phyloP scores from a whole-genome alignment of 2,797 vertebrate species.

The Nyctalus aviator region DNA sequence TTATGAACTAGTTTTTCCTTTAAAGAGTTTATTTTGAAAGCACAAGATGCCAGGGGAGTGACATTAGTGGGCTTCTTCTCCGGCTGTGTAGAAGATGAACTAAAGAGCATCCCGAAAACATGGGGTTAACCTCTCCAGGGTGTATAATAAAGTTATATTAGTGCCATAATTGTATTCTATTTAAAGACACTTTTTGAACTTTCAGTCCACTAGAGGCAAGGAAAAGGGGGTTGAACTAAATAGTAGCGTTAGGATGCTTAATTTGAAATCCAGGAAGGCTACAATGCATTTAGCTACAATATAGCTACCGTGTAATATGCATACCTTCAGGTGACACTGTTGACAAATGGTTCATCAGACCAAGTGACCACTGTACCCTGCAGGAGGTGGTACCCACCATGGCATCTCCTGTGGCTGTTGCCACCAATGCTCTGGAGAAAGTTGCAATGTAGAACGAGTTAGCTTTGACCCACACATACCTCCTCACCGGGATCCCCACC shows the following conservation, averaged over 20 bases:
- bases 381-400: rapidly evolving
- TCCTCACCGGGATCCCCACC: not conserved
- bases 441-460: rapidly evolving
- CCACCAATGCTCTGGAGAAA: not conserved
- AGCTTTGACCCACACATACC: too few species aligned
- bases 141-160: not conserved
- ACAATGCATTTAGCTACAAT: too few species aligned
- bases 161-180: not conserved
- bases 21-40: not conserved
- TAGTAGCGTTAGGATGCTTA: not conserved
- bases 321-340: rapidly evolving
- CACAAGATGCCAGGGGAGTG: not conserved
- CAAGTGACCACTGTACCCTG: rapidly evolving
- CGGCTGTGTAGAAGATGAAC: not conserved
- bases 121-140: too few species aligned
- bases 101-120: not conserved
- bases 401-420: rapidly evolving
- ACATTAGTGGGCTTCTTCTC: not conserved
- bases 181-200: not conserved
- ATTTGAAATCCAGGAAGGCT: not conserved
- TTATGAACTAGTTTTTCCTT: not conserved
- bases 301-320: not conserved
- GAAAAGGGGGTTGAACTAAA: not conserved
- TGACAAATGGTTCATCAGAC: rapidly evolving
- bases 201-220: not conserved